A percentile compares a stretch with the other conserved stretches of the same genome.
Conservation (phyloP, 1,140 invertebrate species). For the Geopemphigus sp. region DNA sequence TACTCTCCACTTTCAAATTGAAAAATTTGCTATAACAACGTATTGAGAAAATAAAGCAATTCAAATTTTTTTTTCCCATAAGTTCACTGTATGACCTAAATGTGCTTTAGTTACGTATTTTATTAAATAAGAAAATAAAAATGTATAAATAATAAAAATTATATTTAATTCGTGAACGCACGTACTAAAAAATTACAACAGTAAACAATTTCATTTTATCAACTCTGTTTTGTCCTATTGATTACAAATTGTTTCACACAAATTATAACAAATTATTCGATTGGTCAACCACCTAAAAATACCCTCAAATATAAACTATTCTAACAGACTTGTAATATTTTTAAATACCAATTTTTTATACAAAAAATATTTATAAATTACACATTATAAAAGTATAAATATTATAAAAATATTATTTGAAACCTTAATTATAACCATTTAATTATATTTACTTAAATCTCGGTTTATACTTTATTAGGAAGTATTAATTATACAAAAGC, state of each 20-base stretch:
- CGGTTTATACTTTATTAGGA: neutral
- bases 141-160: too few relatives aligned
- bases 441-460: too few relatives aligned
- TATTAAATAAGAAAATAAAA: too few relatives aligned
- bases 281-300: neutral
- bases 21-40: too few relatives aligned
- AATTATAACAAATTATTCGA: neutral
- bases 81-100: too few relatives aligned
- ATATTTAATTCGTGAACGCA: too few relatives aligned
- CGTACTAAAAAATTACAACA: too few relatives aligned
- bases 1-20: too few relatives aligned
- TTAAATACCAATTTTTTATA: neutral
- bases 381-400: neutral
- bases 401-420: neutral
- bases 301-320: neutral
- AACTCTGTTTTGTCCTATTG: neutral
- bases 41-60: too few relatives aligned
- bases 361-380: neutral
- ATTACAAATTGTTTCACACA: neutral
- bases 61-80: too few relatives aligned
- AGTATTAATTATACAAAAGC: neutral
- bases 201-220: neutral
- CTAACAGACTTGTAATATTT: neutral
- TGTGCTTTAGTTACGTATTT: too few relatives aligned
- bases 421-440: too few relatives aligned